Percentiles rank a stretch among this genome's conserved stretches.
Conservation (phyloP, 2,888 invertebrate genomes). For the Hemaris fuciformis region DNA sequence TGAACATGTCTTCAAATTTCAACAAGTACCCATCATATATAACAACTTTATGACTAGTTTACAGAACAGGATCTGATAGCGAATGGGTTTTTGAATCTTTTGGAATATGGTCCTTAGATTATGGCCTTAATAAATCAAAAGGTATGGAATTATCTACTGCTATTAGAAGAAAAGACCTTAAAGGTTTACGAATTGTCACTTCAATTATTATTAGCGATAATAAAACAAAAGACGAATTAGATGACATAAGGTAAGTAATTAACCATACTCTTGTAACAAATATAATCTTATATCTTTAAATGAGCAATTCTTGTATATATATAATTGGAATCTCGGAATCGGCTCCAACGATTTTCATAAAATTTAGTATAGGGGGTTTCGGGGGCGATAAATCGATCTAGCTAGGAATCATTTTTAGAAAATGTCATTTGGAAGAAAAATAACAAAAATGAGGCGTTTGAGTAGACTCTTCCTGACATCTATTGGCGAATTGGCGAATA, state of each 20-base stretch:
- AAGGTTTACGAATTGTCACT: conserved; percentile 30
- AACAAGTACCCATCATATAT: neutral
- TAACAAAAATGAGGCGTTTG: too few species aligned
- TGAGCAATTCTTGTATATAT: too few species aligned
- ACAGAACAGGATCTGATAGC: conserved; percentile 41
- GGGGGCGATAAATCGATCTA: too few species aligned
- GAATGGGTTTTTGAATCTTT: conserved; percentile 46
- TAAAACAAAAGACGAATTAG: conserved; percentile 40
- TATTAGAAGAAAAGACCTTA: conserved; percentile 51
- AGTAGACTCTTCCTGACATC: too few species aligned
- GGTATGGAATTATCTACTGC: conserved; percentile 29
- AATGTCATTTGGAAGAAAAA: too few species aligned
- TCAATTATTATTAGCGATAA: conserved; percentile 42
- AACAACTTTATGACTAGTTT: conserved; percentile 35
- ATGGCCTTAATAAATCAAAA: conserved; percentile 40
- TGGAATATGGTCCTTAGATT: conserved; percentile 46
- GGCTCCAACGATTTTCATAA: too few species aligned
- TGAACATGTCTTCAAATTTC: too few species aligned
- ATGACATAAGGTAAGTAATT: conserved; percentile 38
- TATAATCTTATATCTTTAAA: too few species aligned
- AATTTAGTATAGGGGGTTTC: too few species aligned
- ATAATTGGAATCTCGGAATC: too few species aligned
- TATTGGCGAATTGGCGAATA: too few species aligned
- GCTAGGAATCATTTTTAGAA: too few species aligned
- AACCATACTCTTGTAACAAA: neutral